Base-by-base conservation (phyloP, 2,113 vertebrate genomes). In the Scomber colias region DNA sequence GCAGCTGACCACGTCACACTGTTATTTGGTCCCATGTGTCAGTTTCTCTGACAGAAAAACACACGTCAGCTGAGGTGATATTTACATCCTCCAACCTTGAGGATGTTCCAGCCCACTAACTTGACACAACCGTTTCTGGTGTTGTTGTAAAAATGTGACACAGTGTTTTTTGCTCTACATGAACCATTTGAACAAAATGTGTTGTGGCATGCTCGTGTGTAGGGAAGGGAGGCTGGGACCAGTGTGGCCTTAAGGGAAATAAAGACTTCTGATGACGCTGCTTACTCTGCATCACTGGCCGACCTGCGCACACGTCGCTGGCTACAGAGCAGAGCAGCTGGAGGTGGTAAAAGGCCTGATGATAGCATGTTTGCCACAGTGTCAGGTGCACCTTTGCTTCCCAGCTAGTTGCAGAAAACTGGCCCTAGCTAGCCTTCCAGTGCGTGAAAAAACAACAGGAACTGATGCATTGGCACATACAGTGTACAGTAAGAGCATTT, bases 1-100 rank as follows among this genome's bases (percentile, higher is more conserved):
- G 78, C 69, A 27, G 81, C 67, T 19, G 83, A 74, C 71, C 31
- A 2, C 12, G 78, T 79, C 74, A 10, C 21, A 62, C 75, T 84
- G 66, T 80, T 59, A 68, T 82, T 88, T 88, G 87, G 89, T 87
- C 85, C 89, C 82, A 7, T 40, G 64, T 57, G 80, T 82, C 76
- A 55, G 60, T 35, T 16, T 55, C 61, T 67, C 80, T 71, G 66
- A 83, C 67, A 74, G 62, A 84, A 81, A 89, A 82, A 71, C 71
- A 83, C 77, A 79, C 50, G 8, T 80, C 69, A 85, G 81, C 81
- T 69, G 82, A 77, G 77, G 63, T 77, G 82, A 79, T 70, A 81
- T 85, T 75, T 75, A 79, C 68, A 82, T 65, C 85, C 84, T 72
- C 50, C 71, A 65, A 65, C 69, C 71, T 62, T 59, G 87, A 68